phyloP scores from a whole-genome alignment of 2,113 vertebrate genomes.

The Rhea americana region DNA sequence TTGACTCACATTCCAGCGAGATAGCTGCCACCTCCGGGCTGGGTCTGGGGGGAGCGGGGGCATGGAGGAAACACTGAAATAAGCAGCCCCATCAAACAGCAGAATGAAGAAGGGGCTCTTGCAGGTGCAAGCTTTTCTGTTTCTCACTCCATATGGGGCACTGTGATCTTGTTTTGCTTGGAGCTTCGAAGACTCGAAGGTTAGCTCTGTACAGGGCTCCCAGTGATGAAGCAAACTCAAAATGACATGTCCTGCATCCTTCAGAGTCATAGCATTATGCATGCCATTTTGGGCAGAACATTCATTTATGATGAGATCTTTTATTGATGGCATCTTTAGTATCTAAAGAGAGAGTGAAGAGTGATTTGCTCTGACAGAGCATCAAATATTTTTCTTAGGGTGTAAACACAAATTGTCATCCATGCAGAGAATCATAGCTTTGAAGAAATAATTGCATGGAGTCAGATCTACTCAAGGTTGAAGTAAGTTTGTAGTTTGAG shows the following conservation, averaged over 20 bases:
- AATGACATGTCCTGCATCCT: conserved; percentile 44
- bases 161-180: conserved; percentile 21
- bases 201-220: conserved; percentile 20
- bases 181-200: neutral
- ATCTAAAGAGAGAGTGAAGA: conserved; percentile 3
- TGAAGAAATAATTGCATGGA: neutral
- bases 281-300: conserved; percentile 21
- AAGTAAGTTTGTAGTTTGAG: neutral
- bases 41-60: too few species aligned
- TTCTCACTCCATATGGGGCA: neutral
- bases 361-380: conserved; percentile 44
- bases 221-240: conserved; percentile 49
- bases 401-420: neutral
- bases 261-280: conserved; percentile 36
- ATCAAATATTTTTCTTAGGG: neutral
- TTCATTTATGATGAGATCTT: conserved; percentile 14
- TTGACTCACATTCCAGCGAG: neutral
- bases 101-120: neutral
- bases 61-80: neutral
- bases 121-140: conserved; percentile 35
- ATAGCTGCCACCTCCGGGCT: neutral
- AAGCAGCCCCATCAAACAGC: neutral
- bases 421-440: neutral
- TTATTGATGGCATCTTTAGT: conserved; percentile 50
- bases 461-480: neutral